A percentile compares a stretch with the other conserved stretches of the same genome.
Conservation (phyloP, 2,888 invertebrate species). For the Rhamphomyia laevipes region DNA sequence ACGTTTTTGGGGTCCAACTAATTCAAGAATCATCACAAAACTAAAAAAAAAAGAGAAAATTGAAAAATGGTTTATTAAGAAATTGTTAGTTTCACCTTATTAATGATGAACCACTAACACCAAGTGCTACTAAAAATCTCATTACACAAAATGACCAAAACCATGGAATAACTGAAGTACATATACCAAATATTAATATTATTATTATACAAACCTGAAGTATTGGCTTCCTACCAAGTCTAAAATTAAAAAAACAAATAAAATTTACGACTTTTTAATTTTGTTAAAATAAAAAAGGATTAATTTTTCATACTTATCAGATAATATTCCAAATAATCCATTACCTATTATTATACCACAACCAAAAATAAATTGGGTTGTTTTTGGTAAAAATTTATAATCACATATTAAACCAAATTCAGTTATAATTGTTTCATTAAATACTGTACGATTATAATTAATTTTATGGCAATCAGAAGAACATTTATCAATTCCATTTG, state of each 20-base stretch:
- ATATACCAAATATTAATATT: slow-evolving; percentile 58
- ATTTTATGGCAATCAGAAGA: slow-evolving; percentile 43
- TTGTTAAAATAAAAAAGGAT: too few species aligned
- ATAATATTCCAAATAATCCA: slow-evolving; percentile 58
- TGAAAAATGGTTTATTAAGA: background rate
- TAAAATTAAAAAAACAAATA: slow-evolving; percentile 31
- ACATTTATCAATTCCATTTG: slow-evolving; percentile 38
- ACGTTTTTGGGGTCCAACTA: slow-evolving; percentile 37
- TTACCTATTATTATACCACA: slow-evolving; percentile 64
- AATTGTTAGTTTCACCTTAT: slow-evolving; percentile 37
- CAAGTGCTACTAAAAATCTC: slow-evolving; percentile 59
- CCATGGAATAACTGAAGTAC: slow-evolving; percentile 58
- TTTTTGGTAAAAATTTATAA: slow-evolving; percentile 49
- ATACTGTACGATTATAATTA: slow-evolving; percentile 49
- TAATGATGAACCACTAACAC: slow-evolving; percentile 75
- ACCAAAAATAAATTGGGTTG: slow-evolving; percentile 71
- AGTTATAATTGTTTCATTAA: slow-evolving; percentile 58
- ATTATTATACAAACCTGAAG: slow-evolving; percentile 60
- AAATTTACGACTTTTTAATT: background rate
- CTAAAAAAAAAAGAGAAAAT: slow-evolving; percentile 24
- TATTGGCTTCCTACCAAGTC: slow-evolving; percentile 63
- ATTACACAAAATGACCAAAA: slow-evolving; percentile 51
- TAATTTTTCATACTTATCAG: slow-evolving; percentile 52
- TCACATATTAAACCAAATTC: slow-evolving; percentile 58
- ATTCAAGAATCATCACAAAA: slow-evolving; percentile 51